Conservation (phyloP, 23 tunicate species). For the Pegea sp. region DNA sequence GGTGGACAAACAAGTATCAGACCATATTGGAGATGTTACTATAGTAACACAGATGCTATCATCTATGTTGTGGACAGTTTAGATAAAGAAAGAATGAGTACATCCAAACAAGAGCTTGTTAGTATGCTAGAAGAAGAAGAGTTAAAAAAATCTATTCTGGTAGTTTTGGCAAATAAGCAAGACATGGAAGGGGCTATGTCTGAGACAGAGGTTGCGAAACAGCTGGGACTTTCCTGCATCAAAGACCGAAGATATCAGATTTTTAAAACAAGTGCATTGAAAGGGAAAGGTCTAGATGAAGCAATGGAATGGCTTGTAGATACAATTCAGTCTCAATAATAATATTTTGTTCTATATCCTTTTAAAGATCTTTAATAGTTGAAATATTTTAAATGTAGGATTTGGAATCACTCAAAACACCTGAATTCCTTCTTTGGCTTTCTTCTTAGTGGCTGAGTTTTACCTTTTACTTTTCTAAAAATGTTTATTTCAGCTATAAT, state of each 20-base stretch:
- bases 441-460: too few species aligned
- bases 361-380: too few species aligned
- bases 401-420: too few species aligned
- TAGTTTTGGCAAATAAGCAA: slow-evolving; percentile 94
- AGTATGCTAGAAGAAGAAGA: slow-evolving; percentile 99
- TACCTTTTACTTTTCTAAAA: too few species aligned
- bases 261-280: slow-evolving; percentile 86
- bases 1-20: slow-evolving; percentile 98
- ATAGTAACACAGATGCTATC: slow-evolving; percentile 99
- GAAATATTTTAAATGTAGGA: too few species aligned
- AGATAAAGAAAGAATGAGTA: slow-evolving; percentile 86
- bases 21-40: slow-evolving; percentile 99
- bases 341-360: neutral
- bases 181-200: slow-evolving; percentile 89
- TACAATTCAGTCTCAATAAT: slow-evolving; percentile 28
- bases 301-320: slow-evolving; percentile 96
- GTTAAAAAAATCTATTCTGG: slow-evolving; percentile 66
- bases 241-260: slow-evolving; percentile 92
- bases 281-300: slow-evolving; percentile 66
- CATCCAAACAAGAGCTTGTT: slow-evolving; percentile 85
- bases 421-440: too few species aligned
- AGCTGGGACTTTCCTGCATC: slow-evolving; percentile 58
- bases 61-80: slow-evolving; percentile 97
- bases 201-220: slow-evolving; percentile 90
- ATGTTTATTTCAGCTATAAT: too few species aligned